Conservation (phyloP, 2,888 invertebrate genomes). For the Philopedon plagiatum region DNA sequence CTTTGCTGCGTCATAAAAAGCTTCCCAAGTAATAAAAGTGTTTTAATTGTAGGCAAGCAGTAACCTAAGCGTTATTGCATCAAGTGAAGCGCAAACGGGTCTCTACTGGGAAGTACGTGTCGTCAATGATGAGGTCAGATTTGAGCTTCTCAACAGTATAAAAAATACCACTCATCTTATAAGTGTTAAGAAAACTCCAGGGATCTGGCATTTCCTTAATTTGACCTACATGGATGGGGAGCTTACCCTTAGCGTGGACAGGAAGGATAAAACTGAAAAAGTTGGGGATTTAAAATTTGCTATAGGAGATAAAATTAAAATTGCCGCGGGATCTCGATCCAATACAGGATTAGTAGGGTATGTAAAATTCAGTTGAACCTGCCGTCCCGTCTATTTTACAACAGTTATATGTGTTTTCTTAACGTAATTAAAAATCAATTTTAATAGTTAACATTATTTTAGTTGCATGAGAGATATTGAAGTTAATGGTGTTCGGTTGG, state of each 20-base stretch:
- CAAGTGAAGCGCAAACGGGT: slow-evolving; percentile 83
- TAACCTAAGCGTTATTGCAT: slow-evolving; percentile 85
- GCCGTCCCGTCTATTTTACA: too few relatives aligned
- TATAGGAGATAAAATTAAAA: slow-evolving; percentile 70
- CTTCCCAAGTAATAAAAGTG: slow-evolving; percentile 66
- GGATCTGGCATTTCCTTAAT: slow-evolving; percentile 88
- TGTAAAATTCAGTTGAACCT: neutral
- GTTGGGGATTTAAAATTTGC: slow-evolving; percentile 66
- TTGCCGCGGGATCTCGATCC: slow-evolving; percentile 84
- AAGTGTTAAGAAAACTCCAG: slow-evolving; percentile 85
- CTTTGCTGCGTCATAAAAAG: too few relatives aligned
- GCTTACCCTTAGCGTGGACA: slow-evolving; percentile 82
- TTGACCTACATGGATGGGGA: slow-evolving; percentile 83
- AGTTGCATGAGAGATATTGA: slow-evolving; percentile 88
- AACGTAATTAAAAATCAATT: too few relatives aligned
- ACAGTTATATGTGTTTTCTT: too few relatives aligned
- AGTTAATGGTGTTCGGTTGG: slow-evolving; percentile 85
- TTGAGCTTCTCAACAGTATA: slow-evolving; percentile 82
- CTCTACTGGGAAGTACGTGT: slow-evolving; percentile 93
- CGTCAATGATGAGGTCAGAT: slow-evolving; percentile 88
- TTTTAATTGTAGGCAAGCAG: slow-evolving; percentile 89
- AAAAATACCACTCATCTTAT: slow-evolving; percentile 85
- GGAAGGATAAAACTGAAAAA: slow-evolving; percentile 77
- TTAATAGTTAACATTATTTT: slow-evolving; percentile 2
- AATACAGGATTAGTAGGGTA: slow-evolving; percentile 85